Percentiles rank a stretch among this genome's conserved stretches.
These are phyloP conservation scores for Macropodus opercularis DNA, from an alignment of 2,797 vertebrate genomes.

Conservation along the genomic window DNA sequence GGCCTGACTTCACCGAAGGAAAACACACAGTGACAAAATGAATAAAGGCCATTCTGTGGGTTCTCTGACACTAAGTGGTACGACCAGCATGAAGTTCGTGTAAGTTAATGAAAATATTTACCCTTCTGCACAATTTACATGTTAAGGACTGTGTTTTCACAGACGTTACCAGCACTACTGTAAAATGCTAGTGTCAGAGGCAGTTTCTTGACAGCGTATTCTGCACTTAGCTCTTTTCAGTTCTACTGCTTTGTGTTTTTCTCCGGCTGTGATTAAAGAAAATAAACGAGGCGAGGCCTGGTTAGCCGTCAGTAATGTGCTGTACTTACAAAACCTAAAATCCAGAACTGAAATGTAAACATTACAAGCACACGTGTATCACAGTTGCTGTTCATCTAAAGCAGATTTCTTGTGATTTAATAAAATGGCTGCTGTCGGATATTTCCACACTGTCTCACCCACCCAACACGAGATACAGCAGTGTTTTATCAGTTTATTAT, in stretches of 20 bases:
- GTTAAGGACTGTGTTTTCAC: slow-evolving; percentile 21
- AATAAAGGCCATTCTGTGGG: slow-evolving; percentile 32
- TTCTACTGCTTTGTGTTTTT: background rate
- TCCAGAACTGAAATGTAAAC: slow-evolving; percentile 1
- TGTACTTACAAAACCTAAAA: background rate
- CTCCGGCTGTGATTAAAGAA: background rate
- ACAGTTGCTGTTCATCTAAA: slow-evolving; percentile 14
- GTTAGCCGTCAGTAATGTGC: background rate
- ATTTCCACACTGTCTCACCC: slow-evolving; percentile 2
- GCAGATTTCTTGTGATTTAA: slow-evolving; percentile 15
- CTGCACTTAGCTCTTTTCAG: background rate
- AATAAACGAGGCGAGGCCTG: background rate
- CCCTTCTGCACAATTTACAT: slow-evolving; percentile 9
- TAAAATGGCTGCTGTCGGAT: background rate
- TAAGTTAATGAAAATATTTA: slow-evolving; percentile 38
- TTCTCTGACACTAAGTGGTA: background rate
- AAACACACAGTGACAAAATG: slow-evolving; percentile 46
- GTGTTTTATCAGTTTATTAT: background rate
- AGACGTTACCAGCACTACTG: background rate
- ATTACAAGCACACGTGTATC: slow-evolving; percentile 18
- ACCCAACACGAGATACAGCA: no score
- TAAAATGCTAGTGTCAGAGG: background rate
- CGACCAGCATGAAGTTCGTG: slow-evolving; percentile 7
- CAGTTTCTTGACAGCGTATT: background rate
- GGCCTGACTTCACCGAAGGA: slow-evolving; percentile 46